phyloP scores from a whole-genome alignment of 2,797 vertebrate genomes.

The Vespertilio murinus region DNA sequence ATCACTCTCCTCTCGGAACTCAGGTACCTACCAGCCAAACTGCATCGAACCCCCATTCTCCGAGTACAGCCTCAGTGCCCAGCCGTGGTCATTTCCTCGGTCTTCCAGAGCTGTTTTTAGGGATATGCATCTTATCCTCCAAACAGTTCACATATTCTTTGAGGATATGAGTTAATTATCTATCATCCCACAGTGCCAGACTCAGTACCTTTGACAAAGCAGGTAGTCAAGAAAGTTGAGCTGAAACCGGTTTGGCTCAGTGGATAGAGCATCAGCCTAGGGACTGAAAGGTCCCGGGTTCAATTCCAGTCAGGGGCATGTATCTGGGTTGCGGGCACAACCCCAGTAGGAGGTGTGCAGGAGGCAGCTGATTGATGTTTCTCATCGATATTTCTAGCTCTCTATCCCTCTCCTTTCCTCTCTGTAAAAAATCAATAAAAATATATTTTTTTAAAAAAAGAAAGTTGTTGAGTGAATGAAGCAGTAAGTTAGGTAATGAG shows the following conservation, averaged over 20 bases:
- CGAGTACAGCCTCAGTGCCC: not conserved
- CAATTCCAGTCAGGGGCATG: too few relatives aligned
- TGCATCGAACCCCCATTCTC: not conserved
- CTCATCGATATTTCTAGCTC: too few relatives aligned
- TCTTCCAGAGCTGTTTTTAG: not conserved
- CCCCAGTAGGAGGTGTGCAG: too few relatives aligned
- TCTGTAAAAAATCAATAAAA: too few relatives aligned
- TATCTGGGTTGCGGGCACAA: too few relatives aligned
- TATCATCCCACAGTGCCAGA: not conserved
- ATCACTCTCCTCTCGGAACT: not conserved
- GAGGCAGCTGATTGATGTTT: too few relatives aligned
- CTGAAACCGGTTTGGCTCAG: too few relatives aligned
- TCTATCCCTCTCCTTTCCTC: too few relatives aligned
- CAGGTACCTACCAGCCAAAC: not conserved
- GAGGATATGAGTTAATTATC: not conserved
- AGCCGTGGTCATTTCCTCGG: not conserved
- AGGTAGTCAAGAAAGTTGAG: conserved; percentile 13
- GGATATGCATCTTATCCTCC: not conserved
- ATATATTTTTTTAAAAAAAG: too few relatives aligned
- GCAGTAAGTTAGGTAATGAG: conserved; percentile 25
- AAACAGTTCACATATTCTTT: not conserved
- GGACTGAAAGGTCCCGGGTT: too few relatives aligned
- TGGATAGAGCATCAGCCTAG: too few relatives aligned
- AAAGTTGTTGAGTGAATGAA: conserved; percentile 23
- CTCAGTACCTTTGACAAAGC: not conserved